Evolutionary conservation across 2,797 vertebrate genomes (phyloP).

Genomic region (Gorsachius magnificus): DNA sequence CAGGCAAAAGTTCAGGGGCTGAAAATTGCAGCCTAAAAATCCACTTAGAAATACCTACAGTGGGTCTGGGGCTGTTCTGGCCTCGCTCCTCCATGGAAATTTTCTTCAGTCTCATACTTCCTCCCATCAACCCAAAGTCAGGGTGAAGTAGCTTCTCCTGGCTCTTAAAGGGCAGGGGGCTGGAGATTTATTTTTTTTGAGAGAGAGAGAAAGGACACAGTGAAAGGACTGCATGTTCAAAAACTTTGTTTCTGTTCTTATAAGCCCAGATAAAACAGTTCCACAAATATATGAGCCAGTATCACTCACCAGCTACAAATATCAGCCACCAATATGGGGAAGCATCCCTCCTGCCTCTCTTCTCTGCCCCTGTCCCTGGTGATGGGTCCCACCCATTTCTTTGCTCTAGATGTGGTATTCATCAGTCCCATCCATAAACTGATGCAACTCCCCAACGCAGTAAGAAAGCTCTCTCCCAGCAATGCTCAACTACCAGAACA

Average conservation of each 20-base stretch:
- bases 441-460: not conserved
- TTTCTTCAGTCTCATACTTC: not conserved
- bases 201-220: not conserved
- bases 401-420: not conserved
- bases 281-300: not conserved
- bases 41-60: not conserved
- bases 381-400: not conserved
- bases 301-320: not conserved
- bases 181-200: not conserved
- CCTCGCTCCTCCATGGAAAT: not conserved
- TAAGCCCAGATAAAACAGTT: not conserved
- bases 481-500: not conserved
- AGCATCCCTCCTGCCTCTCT: not conserved
- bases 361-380: not conserved
- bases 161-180: not conserved
- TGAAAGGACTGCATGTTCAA: not conserved
- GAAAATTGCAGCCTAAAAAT: not conserved
- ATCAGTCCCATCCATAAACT: not conserved
- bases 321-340: not conserved
- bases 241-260: not conserved
- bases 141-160: not conserved
- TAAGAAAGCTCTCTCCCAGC: rapidly evolving
- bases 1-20: not conserved
- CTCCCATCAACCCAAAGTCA: not conserved
- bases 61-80: not conserved